Conservation (phyloP, 2,888 invertebrate genomes). For the Hirtodrosophila duncani region DNA sequence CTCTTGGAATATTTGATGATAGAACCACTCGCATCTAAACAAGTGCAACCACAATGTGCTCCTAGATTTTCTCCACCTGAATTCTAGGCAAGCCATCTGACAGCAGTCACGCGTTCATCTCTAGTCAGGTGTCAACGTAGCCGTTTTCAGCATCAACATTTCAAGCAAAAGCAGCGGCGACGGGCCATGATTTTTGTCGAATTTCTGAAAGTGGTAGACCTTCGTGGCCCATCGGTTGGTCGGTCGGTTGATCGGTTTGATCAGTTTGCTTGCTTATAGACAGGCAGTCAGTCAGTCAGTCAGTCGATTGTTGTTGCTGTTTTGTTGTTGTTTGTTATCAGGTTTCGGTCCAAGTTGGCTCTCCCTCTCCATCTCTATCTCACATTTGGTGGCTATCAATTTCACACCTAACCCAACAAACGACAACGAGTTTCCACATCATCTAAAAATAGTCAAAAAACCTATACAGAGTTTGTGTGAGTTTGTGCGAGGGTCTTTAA, state of each 20-base stretch:
- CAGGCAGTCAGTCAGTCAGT: no score
- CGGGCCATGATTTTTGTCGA: conserved; percentile 40
- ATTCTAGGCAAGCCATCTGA: no score
- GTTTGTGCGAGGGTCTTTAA: no score
- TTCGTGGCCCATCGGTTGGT: conserved; percentile 54
- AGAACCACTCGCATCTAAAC: no score
- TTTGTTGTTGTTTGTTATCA: conserved; percentile 61
- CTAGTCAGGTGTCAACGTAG: no score
- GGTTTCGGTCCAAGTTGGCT: conserved; percentile 32
- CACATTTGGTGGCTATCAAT: conserved; percentile 55
- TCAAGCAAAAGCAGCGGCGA: no score
- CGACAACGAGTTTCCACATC: conserved; percentile 48
- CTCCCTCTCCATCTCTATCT: conserved; percentile 35
- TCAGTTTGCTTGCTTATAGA: conserved; percentile 5
- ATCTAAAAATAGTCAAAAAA: conserved; percentile 1
- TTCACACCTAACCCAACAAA: conserved; percentile 68
- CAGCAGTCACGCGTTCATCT: no score
- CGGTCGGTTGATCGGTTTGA: conserved; percentile 5
- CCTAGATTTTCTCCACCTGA: no score
- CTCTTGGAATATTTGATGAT: no score
- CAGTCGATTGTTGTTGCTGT: conserved; percentile 17
- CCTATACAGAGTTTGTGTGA: no score
- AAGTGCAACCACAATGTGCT: no score
- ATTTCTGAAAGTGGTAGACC: conserved; percentile 75
- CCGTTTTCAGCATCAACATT: no score